phyloP scores from a whole-genome alignment of 2,113 vertebrate genomes.

The Dicerorhinus sumatrensis region DNA sequence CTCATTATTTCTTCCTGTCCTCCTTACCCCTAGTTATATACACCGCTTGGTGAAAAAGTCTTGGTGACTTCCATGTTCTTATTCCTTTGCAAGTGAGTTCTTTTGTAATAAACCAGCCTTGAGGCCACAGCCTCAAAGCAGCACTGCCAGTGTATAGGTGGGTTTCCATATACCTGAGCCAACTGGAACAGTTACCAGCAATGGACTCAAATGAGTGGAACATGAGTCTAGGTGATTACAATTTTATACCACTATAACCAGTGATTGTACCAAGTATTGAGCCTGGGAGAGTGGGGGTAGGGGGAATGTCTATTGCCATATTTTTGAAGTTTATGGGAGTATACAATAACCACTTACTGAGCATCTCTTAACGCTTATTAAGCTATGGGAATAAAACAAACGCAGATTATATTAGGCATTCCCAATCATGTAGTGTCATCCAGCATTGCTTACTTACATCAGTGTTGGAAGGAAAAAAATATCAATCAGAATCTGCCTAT shows the following conservation, averaged over 20 bases:
- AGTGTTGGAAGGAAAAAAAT: background rate
- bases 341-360: background rate
- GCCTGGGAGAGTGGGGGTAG: background rate
- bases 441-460: background rate
- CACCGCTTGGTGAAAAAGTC: background rate
- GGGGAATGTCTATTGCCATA: background rate
- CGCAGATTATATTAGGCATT: background rate
- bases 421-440: background rate
- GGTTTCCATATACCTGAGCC: background rate
- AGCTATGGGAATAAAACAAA: background rate
- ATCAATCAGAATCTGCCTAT: background rate
- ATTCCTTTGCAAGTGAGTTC: slow-evolving; percentile 7
- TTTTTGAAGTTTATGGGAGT: background rate
- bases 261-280: background rate
- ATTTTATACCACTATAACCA: background rate
- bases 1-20: slow-evolving; percentile 14
- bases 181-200: background rate
- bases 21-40: background rate
- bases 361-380: background rate
- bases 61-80: background rate
- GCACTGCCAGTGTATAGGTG: background rate
- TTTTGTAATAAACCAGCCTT: background rate
- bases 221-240: background rate
- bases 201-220: background rate
- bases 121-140: background rate